These are phyloP conservation scores for Hydrolagus colliei DNA, from an alignment of 2,797 vertebrate species.

Conservation along the genomic window DNA sequence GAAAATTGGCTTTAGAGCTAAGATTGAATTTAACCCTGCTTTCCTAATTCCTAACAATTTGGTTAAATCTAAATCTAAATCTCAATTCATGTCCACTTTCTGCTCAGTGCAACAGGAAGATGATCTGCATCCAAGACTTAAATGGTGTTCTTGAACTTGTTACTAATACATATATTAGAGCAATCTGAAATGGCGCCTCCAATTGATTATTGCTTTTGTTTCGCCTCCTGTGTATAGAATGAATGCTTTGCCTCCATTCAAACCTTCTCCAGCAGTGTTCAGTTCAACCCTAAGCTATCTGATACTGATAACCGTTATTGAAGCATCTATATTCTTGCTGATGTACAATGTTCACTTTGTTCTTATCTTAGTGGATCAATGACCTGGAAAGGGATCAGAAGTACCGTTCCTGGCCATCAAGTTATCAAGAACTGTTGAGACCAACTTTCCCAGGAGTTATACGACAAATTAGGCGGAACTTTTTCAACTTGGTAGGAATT, in stretches of 20 bases:
- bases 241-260: no score
- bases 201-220: no score
- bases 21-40: no score
- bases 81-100: neutral
- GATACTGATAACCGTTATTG: neutral
- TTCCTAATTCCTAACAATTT: no score
- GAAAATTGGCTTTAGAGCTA: no score
- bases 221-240: no score
- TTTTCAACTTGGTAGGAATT: slow-evolving; percentile 83
- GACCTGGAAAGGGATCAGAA: slow-evolving; percentile 80
- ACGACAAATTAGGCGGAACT: slow-evolving; percentile 79
- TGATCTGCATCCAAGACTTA: neutral
- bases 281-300: neutral
- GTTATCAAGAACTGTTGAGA: slow-evolving; percentile 77
- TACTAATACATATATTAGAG: neutral
- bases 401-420: slow-evolving; percentile 76
- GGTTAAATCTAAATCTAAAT: neutral
- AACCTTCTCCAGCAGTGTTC: neutral
- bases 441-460: slow-evolving; percentile 77
- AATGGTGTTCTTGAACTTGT: neutral
- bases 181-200: neutral
- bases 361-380: slow-evolving; percentile 78
- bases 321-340: neutral
- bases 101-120: neutral
- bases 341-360: neutral